phyloP scores from a whole-genome alignment of 1,140 invertebrate genomes.

The Rhyzopertha dominica region DNA sequence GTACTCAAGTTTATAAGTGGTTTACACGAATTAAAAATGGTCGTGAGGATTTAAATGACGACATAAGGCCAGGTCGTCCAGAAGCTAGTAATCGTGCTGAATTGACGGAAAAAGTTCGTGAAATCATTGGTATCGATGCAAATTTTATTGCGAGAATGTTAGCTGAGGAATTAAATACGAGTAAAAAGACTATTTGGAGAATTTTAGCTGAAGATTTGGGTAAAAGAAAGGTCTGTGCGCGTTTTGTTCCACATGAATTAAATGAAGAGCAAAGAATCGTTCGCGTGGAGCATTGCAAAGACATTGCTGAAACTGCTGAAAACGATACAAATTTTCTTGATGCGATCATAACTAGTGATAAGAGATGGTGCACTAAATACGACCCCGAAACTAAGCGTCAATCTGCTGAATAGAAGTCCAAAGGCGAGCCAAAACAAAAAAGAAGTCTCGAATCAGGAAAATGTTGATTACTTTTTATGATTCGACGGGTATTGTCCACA shows the following conservation, averaged over 20 bases:
- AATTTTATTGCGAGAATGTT: neutral
- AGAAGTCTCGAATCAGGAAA: no score
- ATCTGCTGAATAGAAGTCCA: no score
- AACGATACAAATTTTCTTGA: constrained; percentile 1
- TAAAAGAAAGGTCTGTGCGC: constrained; percentile 5
- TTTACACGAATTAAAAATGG: neutral
- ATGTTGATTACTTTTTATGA: no score
- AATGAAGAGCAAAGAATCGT: neutral
- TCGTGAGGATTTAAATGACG: neutral
- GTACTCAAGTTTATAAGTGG: constrained; percentile 1
- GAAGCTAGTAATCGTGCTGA: neutral
- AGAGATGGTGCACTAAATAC: neutral
- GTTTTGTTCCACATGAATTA: neutral
- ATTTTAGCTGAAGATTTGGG: constrained; percentile 5
- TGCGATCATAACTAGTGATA: neutral
- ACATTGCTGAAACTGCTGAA: neutral
- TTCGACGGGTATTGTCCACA: no score
- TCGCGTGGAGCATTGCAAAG: neutral
- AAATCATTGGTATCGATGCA: neutral
- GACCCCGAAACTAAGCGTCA: no score
- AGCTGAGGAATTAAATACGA: neutral
- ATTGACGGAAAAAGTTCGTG: constrained; percentile 1
- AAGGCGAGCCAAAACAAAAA: no score
- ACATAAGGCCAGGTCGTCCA: neutral
- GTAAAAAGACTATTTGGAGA: neutral